Evolutionary conservation across 30 jellyfish, hydroid and myxozoan species (phyloP).

Genomic region (Haliclystus octoradiatus): DNA sequence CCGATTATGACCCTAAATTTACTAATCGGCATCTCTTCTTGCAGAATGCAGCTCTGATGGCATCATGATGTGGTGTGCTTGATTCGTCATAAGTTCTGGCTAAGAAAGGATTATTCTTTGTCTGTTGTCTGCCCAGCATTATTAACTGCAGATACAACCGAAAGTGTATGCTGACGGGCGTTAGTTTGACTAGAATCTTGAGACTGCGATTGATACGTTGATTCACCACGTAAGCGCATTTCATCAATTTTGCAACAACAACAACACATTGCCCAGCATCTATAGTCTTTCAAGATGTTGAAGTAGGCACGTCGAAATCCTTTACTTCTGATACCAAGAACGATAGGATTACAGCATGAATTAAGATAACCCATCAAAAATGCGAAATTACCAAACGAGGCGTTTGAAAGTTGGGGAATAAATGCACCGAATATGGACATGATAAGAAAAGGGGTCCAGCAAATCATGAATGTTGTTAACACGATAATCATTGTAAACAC

Average conservation of each 20-base stretch:
- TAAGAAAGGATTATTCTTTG: no score
- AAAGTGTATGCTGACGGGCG: background rate
- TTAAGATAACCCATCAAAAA: constrained; percentile 51
- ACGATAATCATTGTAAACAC: constrained; percentile 68
- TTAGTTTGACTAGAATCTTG: background rate
- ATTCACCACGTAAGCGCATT: background rate
- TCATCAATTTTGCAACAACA: background rate
- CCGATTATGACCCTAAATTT: no score
- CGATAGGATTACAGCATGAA: constrained; percentile 64
- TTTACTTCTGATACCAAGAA: constrained; percentile 52
- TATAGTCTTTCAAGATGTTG: constrained; percentile 10
- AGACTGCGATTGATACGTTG: constrained; percentile 1
- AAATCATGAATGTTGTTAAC: constrained; percentile 29
- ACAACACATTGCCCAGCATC: constrained; percentile 10
- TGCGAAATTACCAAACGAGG: constrained; percentile 46
- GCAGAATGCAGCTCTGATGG: no score
- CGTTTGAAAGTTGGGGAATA: constrained; percentile 36
- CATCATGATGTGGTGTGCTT: no score
- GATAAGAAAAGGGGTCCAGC: constrained; percentile 69
- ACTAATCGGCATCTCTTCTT: no score
- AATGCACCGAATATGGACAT: constrained; percentile 59
- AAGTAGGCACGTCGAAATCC: constrained; percentile 33
- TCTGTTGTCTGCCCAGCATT: no score
- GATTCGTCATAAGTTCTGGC: no score
- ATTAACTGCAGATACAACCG: background rate